phyloP scores from a whole-genome alignment of 2,113 vertebrate species.

The Triplophysa siluroides region DNA sequence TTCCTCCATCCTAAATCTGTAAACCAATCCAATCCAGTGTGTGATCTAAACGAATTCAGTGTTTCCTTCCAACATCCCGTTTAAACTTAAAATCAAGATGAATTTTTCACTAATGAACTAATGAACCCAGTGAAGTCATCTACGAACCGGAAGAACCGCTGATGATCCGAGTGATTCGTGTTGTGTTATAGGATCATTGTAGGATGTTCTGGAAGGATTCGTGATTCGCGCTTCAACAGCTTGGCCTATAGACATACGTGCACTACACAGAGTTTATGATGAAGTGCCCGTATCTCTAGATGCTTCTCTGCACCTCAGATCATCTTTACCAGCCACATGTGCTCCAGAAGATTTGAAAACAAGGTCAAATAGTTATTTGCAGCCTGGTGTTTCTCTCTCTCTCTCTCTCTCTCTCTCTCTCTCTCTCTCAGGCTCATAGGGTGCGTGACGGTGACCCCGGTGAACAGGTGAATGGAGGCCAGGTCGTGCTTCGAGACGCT shows the following conservation, averaged over 20 bases:
- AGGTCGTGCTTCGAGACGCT: constrained; percentile 9
- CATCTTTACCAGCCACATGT: not conserved
- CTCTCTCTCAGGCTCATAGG: constrained; percentile 1
- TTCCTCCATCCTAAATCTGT: not conserved
- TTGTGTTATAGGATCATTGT: too few species aligned
- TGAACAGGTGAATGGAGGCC: constrained; percentile 51
- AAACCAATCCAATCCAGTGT: not conserved
- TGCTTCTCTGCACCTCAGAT: not conserved
- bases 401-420: constrained; percentile 14
- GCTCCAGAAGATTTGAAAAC: not conserved
- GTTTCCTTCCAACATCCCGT: not conserved
- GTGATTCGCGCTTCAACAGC: too few species aligned
- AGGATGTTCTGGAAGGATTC: too few species aligned
- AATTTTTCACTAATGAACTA: too few species aligned
- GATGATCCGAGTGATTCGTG: too few species aligned
- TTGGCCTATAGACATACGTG: not conserved
- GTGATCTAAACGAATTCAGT: not conserved
- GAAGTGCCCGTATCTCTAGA: not conserved
- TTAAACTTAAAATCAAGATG: not conserved
- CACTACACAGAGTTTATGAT: too few species aligned
- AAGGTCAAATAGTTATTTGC: not conserved
- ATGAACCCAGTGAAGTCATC: too few species aligned
- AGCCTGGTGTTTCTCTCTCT: not conserved
- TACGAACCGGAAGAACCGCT: too few species aligned
- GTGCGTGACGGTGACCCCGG: not conserved